Conservation (phyloP, 2,113 vertebrate genomes). For the Oncorhynchus gorbuscha region DNA sequence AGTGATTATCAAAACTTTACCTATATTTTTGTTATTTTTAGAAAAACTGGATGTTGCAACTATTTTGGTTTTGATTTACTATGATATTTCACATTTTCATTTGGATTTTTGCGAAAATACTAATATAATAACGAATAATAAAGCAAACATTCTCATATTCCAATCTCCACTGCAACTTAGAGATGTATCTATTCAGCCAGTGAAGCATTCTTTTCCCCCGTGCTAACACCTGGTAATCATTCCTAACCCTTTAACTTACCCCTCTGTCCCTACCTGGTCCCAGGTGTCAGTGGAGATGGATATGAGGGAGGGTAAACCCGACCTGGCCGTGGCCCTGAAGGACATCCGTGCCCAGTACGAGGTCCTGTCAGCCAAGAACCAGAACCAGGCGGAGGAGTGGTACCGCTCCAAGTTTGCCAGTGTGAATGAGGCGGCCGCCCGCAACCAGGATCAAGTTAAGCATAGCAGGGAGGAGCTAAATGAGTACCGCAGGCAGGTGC, state of each 20-base stretch:
- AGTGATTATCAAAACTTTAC: not conserved
- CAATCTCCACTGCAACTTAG: not conserved
- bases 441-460: constrained; percentile 76
- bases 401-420: constrained; percentile 78
- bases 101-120: not conserved
- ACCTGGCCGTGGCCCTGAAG: constrained; percentile 77
- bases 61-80: too few species aligned
- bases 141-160: not conserved
- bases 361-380: constrained; percentile 75
- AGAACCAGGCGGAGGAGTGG: constrained; percentile 78
- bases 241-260: not conserved
- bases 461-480: constrained; percentile 78
- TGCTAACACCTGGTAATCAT: not conserved
- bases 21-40: not conserved
- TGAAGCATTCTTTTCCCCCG: not conserved
- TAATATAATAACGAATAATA: not conserved
- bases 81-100: too few species aligned
- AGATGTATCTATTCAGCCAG: not conserved
- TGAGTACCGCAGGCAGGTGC: constrained; percentile 79
- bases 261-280: not conserved
- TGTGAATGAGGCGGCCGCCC: constrained; percentile 70
- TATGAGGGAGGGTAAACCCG: constrained; percentile 66
- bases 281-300: constrained; percentile 80
- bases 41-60: too few species aligned
- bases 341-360: constrained; percentile 81